A percentile compares a stretch with the other conserved stretches of the same genome.
phyloP scores from a whole-genome alignment of 53 echinoderm and acorn worm genomes.

The Holothuria leucospilota region DNA sequence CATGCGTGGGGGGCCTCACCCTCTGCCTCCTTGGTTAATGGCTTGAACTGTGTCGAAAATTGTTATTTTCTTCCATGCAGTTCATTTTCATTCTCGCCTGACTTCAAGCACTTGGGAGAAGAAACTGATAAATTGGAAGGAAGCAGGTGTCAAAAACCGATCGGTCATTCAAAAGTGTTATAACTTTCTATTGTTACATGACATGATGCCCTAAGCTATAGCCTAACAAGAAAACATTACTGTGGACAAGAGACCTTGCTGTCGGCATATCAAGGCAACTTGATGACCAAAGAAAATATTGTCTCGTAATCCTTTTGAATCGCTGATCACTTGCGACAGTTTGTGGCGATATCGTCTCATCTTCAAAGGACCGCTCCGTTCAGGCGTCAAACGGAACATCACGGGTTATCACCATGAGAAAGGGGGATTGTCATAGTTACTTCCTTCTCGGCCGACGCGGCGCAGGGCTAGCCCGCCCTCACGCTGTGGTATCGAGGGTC shows the following conservation, averaged over 20 bases:
- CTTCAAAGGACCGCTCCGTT: slow-evolving; percentile 22
- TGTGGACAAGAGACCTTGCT: slow-evolving; percentile 19
- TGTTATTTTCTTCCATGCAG: too few species aligned
- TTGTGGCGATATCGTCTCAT: neutral
- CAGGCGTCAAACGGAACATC: slow-evolving; percentile 6
- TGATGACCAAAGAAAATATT: slow-evolving; percentile 43
- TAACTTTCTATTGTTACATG: too few species aligned
- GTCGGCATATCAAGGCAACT: slow-evolving; percentile 2
- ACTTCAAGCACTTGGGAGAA: too few species aligned
- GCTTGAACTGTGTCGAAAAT: too few species aligned
- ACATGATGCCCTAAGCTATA: too few species aligned
- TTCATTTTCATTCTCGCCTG: too few species aligned
- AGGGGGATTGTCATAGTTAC: neutral
- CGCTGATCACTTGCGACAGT: neutral
- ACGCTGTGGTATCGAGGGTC: slow-evolving; percentile 18
- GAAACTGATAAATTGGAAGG: too few species aligned
- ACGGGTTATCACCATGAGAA: neutral
- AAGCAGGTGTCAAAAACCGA: too few species aligned
- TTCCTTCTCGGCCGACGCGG: slow-evolving; percentile 4
- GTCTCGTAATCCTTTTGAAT: slow-evolving; percentile 14
- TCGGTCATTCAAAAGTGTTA: too few species aligned
- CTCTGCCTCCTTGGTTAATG: too few species aligned
- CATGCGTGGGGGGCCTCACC: too few species aligned
- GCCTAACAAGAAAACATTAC: neutral
- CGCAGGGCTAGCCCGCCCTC: slow-evolving; percentile 37